Evolutionary conservation across 2,113 vertebrate species (phyloP), one percentile per base, ranked within the genome.

Genomic region (Anolis carolinensis): DNA sequence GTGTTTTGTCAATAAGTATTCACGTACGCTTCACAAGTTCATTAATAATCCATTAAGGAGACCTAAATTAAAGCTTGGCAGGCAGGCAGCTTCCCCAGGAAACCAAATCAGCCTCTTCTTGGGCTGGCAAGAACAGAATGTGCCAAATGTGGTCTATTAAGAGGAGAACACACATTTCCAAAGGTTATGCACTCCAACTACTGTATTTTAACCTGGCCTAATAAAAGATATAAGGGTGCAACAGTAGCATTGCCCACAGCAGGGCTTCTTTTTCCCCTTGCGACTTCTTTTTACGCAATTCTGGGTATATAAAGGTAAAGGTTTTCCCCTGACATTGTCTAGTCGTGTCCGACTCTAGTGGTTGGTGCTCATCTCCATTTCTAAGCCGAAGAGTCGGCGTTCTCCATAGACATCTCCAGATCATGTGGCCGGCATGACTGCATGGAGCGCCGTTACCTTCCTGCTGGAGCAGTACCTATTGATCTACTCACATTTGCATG

Each of bases 41-140:
- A 91, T 94, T 95, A 96, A 91, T 91, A 95, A 95, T 87, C 89
- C 89, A 90, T 84, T 93, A 91, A 87, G 81, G 82, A 48, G 34
- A 82, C 55, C 76, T 80, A 84, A 79, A 92, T 89, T 90, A 92
- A 93, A 92, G 79, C 81, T 81, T 91, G 85, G 88, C 86, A 91
- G 90, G 84, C 62, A 90, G 25, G 85, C 70, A 90, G n/a, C 82
- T 93, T 92, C 82, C 77, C 90, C 63, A 2, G n/a, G 67, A 93
- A 94, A 92, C 55, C 89, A 84, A 92, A 89, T 83, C 83, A 83
- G 76, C 59, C 89, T 48, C 85, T 90, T 90, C 72, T 59, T 85
- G 16, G 75, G 39, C 92, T 88, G 93, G 84, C 27, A 87, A 92
- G 84, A 92, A 87, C 86, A 71, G 89, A 89, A 90, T 68, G 0